These are phyloP conservation scores for Halcyon chelicuti DNA, from an alignment of 2,797 vertebrate species.

Conservation along the genomic window DNA sequence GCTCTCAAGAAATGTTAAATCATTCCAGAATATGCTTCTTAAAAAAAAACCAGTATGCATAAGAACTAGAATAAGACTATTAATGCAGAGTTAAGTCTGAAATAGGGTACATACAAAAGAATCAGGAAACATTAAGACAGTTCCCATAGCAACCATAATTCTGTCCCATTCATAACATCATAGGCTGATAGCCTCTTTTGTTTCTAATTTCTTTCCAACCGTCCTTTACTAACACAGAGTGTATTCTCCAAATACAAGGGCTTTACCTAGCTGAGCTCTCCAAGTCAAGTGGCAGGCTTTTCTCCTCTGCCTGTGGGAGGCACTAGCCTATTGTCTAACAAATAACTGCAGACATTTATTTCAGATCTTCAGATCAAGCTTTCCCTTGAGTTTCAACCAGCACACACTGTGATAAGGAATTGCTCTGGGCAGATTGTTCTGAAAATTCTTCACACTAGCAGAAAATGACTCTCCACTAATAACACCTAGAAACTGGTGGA, in stretches of 20 bases:
- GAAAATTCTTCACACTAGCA: neutral
- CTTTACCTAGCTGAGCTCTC: neutral
- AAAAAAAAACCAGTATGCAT: constrained; percentile 18
- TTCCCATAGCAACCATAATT: constrained; percentile 78
- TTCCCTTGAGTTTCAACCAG: neutral
- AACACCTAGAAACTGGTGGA: neutral
- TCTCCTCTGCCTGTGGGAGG: constrained; percentile 60
- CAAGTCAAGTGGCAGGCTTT: constrained; percentile 1
- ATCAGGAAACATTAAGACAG: constrained; percentile 73
- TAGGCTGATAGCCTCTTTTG: constrained; percentile 22
- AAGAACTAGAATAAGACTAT: constrained; percentile 73
- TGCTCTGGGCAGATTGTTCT: neutral
- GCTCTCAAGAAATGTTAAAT: constrained; percentile 68
- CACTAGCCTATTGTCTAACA: constrained; percentile 59
- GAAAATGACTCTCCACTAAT: neutral
- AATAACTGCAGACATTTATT: neutral
- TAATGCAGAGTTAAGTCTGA: constrained; percentile 66
- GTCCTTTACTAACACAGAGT: neutral
- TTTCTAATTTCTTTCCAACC: constrained; percentile 14
- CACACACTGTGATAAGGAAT: neutral
- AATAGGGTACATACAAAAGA: constrained; percentile 59
- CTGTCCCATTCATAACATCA: constrained; percentile 65
- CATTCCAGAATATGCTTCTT: constrained; percentile 54
- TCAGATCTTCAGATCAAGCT: neutral
- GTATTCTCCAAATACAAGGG: neutral